These are phyloP conservation scores for Sesia apiformis DNA, from an alignment of 2,888 invertebrate genomes.

Conservation along the genomic window DNA sequence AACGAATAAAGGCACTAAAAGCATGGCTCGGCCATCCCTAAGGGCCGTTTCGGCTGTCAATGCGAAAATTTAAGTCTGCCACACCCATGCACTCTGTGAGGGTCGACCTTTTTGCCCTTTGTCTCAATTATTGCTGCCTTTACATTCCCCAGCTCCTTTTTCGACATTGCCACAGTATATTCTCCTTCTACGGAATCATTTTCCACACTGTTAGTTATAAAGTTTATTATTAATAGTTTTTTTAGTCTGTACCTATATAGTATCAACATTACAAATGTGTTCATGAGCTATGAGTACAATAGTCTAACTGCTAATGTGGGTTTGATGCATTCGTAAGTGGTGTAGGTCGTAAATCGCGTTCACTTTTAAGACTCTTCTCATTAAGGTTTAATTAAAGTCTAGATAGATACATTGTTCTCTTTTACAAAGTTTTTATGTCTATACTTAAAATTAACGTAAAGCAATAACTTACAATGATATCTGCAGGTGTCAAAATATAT, in stretches of 20 bases:
- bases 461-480: too few relatives aligned
- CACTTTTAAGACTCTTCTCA: neutral
- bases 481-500: too few relatives aligned
- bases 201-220: neutral
- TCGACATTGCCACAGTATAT: constrained; percentile 15
- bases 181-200: neutral
- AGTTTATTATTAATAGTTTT: neutral
- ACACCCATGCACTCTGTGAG: constrained; percentile 70
- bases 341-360: neutral
- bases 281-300: neutral
- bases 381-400: neutral
- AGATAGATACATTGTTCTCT: too few relatives aligned
- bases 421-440: too few relatives aligned
- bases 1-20: constrained; percentile 74
- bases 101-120: constrained; percentile 67
- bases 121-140: constrained; percentile 59
- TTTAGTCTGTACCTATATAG: neutral
- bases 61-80: constrained; percentile 71
- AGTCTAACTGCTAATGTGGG: neutral
- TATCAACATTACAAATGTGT: too few relatives aligned
- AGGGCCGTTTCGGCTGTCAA: constrained; percentile 73
- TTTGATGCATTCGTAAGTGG: neutral
- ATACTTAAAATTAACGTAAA: too few relatives aligned
- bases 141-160: constrained; percentile 30
- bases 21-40: constrained; percentile 61